Evolutionary conservation across 2,113 vertebrate genomes (phyloP), one percentile per base, ranked within the genome.

Genomic region (Callopanchax toddi): DNA sequence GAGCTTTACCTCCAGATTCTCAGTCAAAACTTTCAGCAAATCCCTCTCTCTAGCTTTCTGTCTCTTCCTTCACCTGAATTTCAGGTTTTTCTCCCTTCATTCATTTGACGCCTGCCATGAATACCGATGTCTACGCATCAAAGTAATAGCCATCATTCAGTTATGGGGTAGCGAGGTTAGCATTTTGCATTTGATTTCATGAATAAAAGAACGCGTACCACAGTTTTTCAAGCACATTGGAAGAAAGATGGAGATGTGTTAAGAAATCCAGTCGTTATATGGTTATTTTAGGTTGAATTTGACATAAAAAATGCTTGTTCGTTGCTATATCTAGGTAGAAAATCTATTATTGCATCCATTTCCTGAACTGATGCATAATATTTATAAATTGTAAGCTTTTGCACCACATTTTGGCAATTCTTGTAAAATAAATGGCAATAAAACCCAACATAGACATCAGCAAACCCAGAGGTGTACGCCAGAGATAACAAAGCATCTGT

Each of bases 1-100:
- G 56, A 13, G 77, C 57, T 78, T 83, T 74, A 87, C 66, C 79
- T 71, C n/a, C 55, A 76, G 71, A 75, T 86, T 83, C 76, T 42
- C 60, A 62, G 73, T 60, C 39, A 37, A 68, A 84, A 77, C 71
- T 48, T 83, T 45, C 67, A 67, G 62, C 67, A 83, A 85, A 87
- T 83, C 82, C 82, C 39, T 25, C 0, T 1, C 67, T 68, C 59
- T 58, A 29, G 2, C 34, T 8, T 4, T 61, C 51, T 43, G 8
- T 34, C 26, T 11, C 40, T 52, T 21, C 8, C 40, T 55, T 26
- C 46, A 21, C 16, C 29, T 11, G 20, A 1, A 4, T 2, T 11
- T 42, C 17, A 0, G n/a, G 40, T 39, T 20, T 12, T n/a, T 15
- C 17, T 16, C 21, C 18, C 21, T 21, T 20, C 11, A 3, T 11